Evolutionary conservation across 2,113 vertebrate species (phyloP), one percentile per base, ranked within the genome.

Genomic region (Garra rufa): DNA sequence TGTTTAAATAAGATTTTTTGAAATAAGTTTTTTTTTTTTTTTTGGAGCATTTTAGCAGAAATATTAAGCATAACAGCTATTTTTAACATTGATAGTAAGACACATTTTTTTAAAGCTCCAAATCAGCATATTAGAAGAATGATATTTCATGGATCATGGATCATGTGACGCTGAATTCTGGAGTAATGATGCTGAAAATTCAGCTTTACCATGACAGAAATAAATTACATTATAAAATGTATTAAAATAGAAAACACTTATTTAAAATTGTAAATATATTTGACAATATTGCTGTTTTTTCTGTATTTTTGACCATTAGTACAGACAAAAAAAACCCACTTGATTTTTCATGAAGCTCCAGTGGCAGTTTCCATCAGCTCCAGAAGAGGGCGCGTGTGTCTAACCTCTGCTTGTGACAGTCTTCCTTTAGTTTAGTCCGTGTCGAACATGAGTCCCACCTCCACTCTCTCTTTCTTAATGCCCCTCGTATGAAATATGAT

Each of bases 401-500:
- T 63, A 17, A 43, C 17, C 26, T 30, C 24, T 46, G 57, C 26
- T 4, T 61, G 69, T 79, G 57, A n/a, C 19, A 0, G 11, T 65
- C 10, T 50, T 70, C 71, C 30, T 82, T 48, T 28, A 8, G 24
- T 38, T 81, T 9, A 55, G 44, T 52, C 70, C 21, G 7, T 55
- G 44, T 55, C 6, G 8, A 50, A 41, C 48, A 55, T 41, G 63
- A 82, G 65, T 21, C 24, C 61, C 10, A 67, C 41, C 26, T 52
- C 63, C 50, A 13, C 65, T 82, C 65, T 79, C 24, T 80, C 61
- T 77, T n/a, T 65, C 69, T 76, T 61, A 38, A 61, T 59, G 74
- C 78, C 82, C 74, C 75, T 67, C 17, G 24, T 73, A 80, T 86
- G 86, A 84, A 89, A 84, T 86, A 86, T 86, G 78, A 86, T 38